Evolutionary conservation across 2,888 invertebrate species (phyloP).

Genomic region (Eupithecia inturbata): DNA sequence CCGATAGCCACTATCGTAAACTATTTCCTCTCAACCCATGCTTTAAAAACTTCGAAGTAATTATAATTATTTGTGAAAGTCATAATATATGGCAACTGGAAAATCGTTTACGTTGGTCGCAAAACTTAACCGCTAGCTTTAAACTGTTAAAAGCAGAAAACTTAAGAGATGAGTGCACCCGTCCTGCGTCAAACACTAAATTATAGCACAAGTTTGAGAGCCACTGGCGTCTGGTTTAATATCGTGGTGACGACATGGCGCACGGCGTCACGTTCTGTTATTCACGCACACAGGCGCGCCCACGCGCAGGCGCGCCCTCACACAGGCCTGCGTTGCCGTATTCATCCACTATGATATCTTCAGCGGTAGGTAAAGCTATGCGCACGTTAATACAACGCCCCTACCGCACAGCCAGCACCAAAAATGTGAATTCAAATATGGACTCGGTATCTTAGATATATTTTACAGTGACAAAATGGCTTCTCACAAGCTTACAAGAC

Average conservation of each 20-base stretch:
- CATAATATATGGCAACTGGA: no score
- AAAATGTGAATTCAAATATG: no score
- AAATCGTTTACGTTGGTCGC: neutral
- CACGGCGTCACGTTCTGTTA: conserved; percentile 76
- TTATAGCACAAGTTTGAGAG: conserved; percentile 49
- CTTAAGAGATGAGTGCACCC: neutral
- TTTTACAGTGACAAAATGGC: no score
- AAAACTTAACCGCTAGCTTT: neutral
- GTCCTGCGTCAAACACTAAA: neutral
- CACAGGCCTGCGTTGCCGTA: conserved; percentile 25
- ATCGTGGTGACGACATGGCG: conserved; percentile 75
- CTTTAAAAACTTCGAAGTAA: neutral
- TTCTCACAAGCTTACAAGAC: no score
- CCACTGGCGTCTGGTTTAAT: conserved; percentile 70
- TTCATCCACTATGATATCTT: neutral
- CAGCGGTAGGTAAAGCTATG: neutral
- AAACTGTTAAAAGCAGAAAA: neutral
- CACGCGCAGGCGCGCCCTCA: conserved; percentile 33
- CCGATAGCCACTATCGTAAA: neutral
- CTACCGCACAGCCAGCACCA: no score
- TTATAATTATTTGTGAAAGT: no score
- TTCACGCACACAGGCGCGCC: conserved; percentile 50
- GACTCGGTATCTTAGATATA: no score
- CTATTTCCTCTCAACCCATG: neutral
- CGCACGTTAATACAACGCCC: no score